Conservation (phyloP, 1,140 invertebrate genomes). For the Ips nitidus region DNA sequence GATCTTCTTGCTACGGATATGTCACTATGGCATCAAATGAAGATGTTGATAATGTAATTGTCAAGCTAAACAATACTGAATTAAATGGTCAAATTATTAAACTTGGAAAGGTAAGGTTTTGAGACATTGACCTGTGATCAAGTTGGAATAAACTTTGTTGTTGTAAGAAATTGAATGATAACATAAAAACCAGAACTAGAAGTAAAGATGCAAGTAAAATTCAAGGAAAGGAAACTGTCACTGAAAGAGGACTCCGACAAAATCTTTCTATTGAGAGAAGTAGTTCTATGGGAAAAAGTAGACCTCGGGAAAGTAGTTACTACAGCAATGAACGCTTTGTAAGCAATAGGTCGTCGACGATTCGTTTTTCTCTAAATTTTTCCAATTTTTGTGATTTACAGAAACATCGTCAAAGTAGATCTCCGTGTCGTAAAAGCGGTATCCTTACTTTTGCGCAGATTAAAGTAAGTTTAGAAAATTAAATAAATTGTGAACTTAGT, state of each 20-base stretch:
- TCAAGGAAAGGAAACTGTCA: conserved; percentile 1
- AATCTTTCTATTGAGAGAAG: no score
- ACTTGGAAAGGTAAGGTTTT: conserved; percentile 74
- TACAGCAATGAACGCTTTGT: no score
- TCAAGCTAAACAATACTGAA: conserved; percentile 85
- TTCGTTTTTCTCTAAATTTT: no score
- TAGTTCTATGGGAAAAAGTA: no score
- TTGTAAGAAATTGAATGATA: not conserved
- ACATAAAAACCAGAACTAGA: not conserved
- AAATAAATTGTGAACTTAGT: no score
- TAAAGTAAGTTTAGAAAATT: conserved; percentile 34
- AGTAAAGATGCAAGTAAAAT: conserved; percentile 12
- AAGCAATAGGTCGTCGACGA: no score
- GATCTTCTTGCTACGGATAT: conserved; percentile 91
- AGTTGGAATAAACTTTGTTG: not conserved
- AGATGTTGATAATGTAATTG: conserved; percentile 87
- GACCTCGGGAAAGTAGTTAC: no score
- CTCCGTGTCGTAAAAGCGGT: conserved; percentile 8
- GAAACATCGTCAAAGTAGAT: no score
- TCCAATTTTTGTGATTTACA: no score
- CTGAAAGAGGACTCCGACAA: no score
- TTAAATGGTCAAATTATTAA: conserved; percentile 91
- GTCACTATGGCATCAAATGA: conserved; percentile 89
- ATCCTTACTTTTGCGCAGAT: conserved; percentile 49
- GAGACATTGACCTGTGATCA: not conserved